Percentiles rank a stretch among this genome's conserved stretches.
These are phyloP conservation scores for Micrasema longulum DNA, from an alignment of 1,140 invertebrate genomes.

Conservation along the genomic window DNA sequence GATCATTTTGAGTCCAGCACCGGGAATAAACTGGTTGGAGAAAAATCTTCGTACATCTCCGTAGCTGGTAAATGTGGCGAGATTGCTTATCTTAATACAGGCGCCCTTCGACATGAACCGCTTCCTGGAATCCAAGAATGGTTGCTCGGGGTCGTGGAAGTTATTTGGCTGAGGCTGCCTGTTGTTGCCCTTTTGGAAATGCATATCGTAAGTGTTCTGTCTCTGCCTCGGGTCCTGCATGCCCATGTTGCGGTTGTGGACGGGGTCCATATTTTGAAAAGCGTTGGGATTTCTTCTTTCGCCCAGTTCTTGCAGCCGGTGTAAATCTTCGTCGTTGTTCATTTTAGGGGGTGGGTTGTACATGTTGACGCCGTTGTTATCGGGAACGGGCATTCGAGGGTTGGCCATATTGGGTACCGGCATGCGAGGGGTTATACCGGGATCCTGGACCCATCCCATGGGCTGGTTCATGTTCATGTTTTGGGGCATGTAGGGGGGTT, in stretches of 20 bases:
- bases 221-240: conserved; percentile 22
- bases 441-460: conserved; percentile 21
- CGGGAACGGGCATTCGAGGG: neutral
- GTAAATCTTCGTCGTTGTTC: conserved; percentile 55
- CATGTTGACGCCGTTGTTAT: conserved; percentile 17
- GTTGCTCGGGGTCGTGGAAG: conserved; percentile 26
- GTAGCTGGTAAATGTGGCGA: conserved; percentile 77
- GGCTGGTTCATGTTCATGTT: conserved; percentile 20
- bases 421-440: conserved; percentile 10
- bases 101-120: conserved; percentile 58
- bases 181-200: conserved; percentile 20
- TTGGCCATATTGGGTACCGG: neutral
- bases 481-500: conserved; percentile 9
- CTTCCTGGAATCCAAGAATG: conserved; percentile 46
- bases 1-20: conserved; percentile 87
- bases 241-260: conserved; percentile 43
- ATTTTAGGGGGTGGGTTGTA: conserved; percentile 5
- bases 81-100: conserved; percentile 79
- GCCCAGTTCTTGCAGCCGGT: conserved; percentile 69
- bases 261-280: conserved; percentile 64
- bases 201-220: conserved; percentile 7
- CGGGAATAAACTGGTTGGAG: conserved; percentile 79
- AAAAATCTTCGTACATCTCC: conserved; percentile 86
- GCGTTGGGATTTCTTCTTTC: conserved; percentile 72
- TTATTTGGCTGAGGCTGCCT: conserved; percentile 31